These are phyloP conservation scores for Picathartes gymnocephalus DNA, from an alignment of 2,113 vertebrate genomes.

Conservation along the genomic window DNA sequence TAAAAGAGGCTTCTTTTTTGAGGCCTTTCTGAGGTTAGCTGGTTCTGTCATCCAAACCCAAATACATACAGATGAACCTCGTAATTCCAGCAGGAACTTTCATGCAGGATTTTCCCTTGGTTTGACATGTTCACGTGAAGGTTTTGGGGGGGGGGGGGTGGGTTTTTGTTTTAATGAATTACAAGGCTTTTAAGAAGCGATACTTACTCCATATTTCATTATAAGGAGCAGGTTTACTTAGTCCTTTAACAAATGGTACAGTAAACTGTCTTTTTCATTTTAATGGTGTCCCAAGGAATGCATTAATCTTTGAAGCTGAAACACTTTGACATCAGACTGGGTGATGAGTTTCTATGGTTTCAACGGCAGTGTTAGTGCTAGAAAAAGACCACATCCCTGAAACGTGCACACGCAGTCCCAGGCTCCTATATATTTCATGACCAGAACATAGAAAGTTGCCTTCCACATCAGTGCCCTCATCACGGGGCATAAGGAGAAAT, in stretches of 20 bases:
- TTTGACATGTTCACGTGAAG: neutral
- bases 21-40: neutral
- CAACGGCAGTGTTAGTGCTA: slow-evolving; percentile 47
- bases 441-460: neutral
- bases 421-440: slow-evolving; percentile 39
- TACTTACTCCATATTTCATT: slow-evolving; percentile 31
- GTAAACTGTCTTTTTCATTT: slow-evolving; percentile 48
- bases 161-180: neutral
- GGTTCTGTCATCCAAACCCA: neutral
- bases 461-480: neutral
- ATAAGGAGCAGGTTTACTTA: slow-evolving; percentile 36
- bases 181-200: slow-evolving; percentile 4
- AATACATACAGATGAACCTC: neutral
- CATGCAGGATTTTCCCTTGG: neutral
- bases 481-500: neutral
- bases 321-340: slow-evolving; percentile 68
- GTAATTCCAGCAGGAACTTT: neutral
- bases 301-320: slow-evolving; percentile 72
- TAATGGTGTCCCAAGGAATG: slow-evolving; percentile 43
- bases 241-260: slow-evolving; percentile 61
- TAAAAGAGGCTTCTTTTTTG: neutral
- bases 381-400: neutral
- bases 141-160: neutral
- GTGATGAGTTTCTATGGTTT: slow-evolving; percentile 70
- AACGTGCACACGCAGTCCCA: neutral